These are phyloP conservation scores for Danaus melanippus DNA, from an alignment of 1,140 invertebrate genomes.

Conservation along the genomic window DNA sequence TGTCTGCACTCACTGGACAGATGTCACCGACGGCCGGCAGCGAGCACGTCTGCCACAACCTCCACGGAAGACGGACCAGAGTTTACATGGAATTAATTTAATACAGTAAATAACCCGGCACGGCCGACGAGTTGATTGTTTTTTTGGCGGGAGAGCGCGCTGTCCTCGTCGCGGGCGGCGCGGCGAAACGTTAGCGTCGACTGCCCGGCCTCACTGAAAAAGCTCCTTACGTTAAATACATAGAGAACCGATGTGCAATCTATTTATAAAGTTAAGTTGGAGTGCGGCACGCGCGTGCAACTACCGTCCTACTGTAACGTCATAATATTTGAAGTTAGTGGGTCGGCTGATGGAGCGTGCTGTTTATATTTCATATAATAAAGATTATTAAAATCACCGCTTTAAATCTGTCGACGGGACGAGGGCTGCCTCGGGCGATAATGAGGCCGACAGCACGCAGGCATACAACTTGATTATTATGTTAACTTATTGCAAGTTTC, in stretches of 20 bases:
- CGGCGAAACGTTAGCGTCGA: constrained; percentile 48
- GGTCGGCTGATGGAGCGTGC: constrained; percentile 44
- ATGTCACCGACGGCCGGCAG: constrained; percentile 25
- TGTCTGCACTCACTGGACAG: constrained; percentile 32
- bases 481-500: too few relatives aligned
- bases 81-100: too few relatives aligned
- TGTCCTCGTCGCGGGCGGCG: constrained; percentile 46
- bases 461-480: constrained; percentile 1
- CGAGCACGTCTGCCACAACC: constrained; percentile 23
- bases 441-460: constrained; percentile 34
- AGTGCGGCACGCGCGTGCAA: constrained; percentile 48
- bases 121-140: constrained; percentile 31
- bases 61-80: too few relatives aligned
- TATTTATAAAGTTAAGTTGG: constrained; percentile 67
- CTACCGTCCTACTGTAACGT: constrained; percentile 44
- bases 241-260: constrained; percentile 55
- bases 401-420: constrained; percentile 19
- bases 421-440: constrained; percentile 13
- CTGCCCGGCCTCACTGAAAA: constrained; percentile 55
- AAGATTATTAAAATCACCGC: constrained; percentile 29
- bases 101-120: constrained; percentile 19
- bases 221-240: constrained; percentile 60
- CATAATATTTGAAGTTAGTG: constrained; percentile 61
- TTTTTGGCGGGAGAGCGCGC: constrained; percentile 40
- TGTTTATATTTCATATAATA: constrained; percentile 23